Evolutionary conservation across 1,140 invertebrate genomes (phyloP).

Genomic region (Trissolcus basalis): DNA sequence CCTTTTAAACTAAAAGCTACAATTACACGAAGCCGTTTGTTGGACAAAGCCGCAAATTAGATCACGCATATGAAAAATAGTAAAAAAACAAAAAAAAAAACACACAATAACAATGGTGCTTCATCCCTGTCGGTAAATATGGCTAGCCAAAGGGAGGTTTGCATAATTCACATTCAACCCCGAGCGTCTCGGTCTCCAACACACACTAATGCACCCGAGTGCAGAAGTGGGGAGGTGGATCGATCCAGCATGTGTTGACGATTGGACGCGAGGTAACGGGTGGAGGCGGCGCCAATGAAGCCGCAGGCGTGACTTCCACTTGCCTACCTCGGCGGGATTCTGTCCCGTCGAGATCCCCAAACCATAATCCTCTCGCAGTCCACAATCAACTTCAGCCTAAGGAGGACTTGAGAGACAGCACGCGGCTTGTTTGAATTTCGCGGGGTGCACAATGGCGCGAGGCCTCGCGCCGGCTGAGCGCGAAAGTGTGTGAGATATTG

Average conservation of each 20-base stretch:
- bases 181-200: conserved; percentile 1
- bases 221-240: conserved; percentile 4
- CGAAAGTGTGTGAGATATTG: conserved; percentile 13
- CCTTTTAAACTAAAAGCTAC: conserved; percentile 3
- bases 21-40: conserved; percentile 10
- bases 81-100: too few relatives aligned
- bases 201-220: not conserved
- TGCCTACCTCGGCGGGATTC: conserved; percentile 15
- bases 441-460: conserved; percentile 57
- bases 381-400: conserved; percentile 28
- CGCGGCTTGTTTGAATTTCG: conserved; percentile 93
- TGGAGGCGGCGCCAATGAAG: conserved; percentile 1
- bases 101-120: conserved; percentile 21
- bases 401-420: conserved; percentile 85
- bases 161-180: conserved; percentile 42
- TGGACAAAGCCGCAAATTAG: conserved; percentile 11
- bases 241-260: not conserved
- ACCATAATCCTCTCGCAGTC: conserved; percentile 23
- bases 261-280: conserved; percentile 1
- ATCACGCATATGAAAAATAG: conserved; percentile 29
- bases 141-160: conserved; percentile 31
- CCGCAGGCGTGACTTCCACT: not conserved
- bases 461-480: not conserved
- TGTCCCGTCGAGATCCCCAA: conserved; percentile 25
- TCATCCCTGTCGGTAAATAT: conserved; percentile 38